Evolutionary conservation across 2,797 vertebrate species (phyloP).

Genomic region (Xenentodon cancila): DNA sequence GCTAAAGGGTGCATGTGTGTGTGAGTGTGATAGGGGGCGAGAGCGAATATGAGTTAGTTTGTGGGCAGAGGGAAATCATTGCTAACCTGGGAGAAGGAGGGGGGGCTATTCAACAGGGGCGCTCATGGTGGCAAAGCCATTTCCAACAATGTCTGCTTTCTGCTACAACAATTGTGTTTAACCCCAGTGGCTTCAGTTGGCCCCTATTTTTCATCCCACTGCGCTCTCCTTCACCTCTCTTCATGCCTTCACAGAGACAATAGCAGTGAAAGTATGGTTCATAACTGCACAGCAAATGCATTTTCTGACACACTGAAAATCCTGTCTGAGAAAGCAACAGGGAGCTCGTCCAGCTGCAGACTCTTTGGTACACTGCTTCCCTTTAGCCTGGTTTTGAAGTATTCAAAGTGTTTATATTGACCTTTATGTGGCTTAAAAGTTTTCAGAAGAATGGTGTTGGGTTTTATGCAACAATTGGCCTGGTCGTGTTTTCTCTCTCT

Average conservation of each 20-base stretch:
- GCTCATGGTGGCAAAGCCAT: conserved; percentile 79
- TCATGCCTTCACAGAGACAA: conserved; percentile 53
- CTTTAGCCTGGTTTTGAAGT: background rate
- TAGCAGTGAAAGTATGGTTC: conserved; percentile 45
- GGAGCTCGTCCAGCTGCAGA: conserved; percentile 1
- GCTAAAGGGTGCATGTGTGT: conserved; percentile 42
- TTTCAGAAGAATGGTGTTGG: no score
- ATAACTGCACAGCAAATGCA: conserved; percentile 38
- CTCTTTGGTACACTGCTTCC: background rate
- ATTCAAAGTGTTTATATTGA: no score
- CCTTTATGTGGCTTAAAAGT: no score
- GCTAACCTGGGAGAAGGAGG: conserved; percentile 68
- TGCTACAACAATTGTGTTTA: conserved; percentile 85
- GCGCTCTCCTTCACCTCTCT: conserved; percentile 58
- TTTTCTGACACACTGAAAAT: conserved; percentile 31
- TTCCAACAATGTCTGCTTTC: conserved; percentile 85
- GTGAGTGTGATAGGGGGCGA: background rate
- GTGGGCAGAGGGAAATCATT: conserved; percentile 68
- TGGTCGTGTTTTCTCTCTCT: conserved; percentile 13
- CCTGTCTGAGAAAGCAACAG: conserved; percentile 25
- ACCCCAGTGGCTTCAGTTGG: conserved; percentile 81
- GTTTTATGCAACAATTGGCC: no score
- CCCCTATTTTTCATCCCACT: conserved; percentile 79
- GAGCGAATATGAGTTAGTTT: conserved; percentile 14
- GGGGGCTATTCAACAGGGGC: conserved; percentile 77